phyloP scores from a whole-genome alignment of 2,113 vertebrate species.

The Apistogramma diplotaenia region DNA sequence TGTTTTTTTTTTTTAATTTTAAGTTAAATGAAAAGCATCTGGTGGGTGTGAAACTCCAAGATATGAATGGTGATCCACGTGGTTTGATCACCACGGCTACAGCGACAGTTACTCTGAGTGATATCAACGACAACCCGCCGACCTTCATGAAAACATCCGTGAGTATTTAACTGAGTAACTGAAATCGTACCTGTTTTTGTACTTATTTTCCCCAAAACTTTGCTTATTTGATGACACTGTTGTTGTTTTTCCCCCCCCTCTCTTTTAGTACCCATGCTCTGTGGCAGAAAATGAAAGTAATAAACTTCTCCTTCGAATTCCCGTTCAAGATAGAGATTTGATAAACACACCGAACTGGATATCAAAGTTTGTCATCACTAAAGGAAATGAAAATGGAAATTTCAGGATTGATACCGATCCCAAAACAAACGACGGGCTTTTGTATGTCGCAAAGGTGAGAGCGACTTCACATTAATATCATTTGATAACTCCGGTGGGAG shows the following conservation, averaged over 20 bases:
- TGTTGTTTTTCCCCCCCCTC: not conserved
- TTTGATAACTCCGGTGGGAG: too few relatives aligned
- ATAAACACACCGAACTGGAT: constrained; percentile 76
- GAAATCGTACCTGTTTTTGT: rapidly evolving
- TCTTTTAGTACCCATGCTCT: constrained; percentile 73
- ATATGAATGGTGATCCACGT: constrained; percentile 75
- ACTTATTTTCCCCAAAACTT: not conserved
- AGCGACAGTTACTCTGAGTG: constrained; percentile 74
- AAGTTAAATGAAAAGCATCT: constrained; percentile 73
- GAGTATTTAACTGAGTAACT: constrained; percentile 57
- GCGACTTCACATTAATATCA: not conserved
- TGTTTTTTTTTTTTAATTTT: not conserved
- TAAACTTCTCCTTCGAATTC: constrained; percentile 79
- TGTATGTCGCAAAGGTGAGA: constrained; percentile 86
- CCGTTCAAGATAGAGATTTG: constrained; percentile 81
- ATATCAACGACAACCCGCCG: constrained; percentile 87
- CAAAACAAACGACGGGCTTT: constrained; percentile 83
- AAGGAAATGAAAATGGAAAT: constrained; percentile 83
- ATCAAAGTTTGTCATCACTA: constrained; percentile 80
- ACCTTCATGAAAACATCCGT: constrained; percentile 78
- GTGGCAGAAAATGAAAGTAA: constrained; percentile 82
- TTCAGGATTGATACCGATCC: constrained; percentile 89
- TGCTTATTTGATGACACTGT: rapidly evolving
- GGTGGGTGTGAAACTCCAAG: constrained; percentile 78
- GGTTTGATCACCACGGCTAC: constrained; percentile 81